Base-by-base conservation (phyloP, 2,797 vertebrate species). In the Cyprinella venusta region DNA sequence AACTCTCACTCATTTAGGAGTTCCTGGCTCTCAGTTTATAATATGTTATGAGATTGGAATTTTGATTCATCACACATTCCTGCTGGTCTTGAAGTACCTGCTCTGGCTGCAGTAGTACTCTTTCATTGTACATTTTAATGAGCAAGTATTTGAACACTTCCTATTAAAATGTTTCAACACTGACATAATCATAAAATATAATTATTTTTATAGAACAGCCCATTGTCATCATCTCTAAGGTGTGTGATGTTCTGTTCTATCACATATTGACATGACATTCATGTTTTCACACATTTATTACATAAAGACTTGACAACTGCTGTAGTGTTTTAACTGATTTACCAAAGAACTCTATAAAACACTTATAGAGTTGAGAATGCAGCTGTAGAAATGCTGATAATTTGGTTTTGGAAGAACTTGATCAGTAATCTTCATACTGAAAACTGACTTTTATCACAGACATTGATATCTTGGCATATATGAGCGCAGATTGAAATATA, bases 61-160 rank as follows among this genome's bases (percentile, higher is more conserved):
- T n/a, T n/a, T n/a, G n/a, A 64, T 26, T 63, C 59, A 30, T 63
- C 7, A 12, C 38, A 76, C 56, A 76, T 81, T 64, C 69, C 42
- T 40, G 40, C 9, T 72, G 56, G 16, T 64, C 80, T 21, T 74
- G n/a, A n/a, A n/a, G 80, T 74, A 19, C 33, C 45, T 81, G 80
- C 10, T 26, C 21, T 74, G 33, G 30, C 48, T 74, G 70, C 16
- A 12, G 10, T 9, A 7, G 9, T 48, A 3, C 4, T n/a, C 19
- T 36, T n/a, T 38, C 12, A 38, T 56, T 12, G 0, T 6, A 38
- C 9, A 12, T 38, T 59, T 38, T 56, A 2, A 8, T 36, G 30
- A 54, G 30, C 33, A n/a, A 10, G 30, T 8, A 13, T 74, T 74
- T 75, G 4, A 56, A 36, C 21, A 16, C 4, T 38, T 38, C 0